Conservation (phyloP, 2,888 invertebrate species). For the Eupithecia inturbata region DNA sequence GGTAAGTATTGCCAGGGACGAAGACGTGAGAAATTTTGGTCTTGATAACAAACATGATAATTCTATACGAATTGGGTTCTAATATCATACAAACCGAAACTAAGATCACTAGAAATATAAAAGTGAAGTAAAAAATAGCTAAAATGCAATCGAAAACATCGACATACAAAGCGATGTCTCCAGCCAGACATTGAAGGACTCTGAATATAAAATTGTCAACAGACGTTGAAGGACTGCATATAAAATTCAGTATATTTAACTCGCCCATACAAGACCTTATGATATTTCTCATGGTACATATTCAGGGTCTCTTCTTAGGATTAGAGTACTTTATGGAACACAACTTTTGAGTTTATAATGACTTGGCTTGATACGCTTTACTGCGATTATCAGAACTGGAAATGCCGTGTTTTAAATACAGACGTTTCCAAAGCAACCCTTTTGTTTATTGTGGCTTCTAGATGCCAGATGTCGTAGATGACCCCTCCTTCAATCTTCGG, state of each 20-base stretch:
- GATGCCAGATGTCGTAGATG: slow-evolving; percentile 29
- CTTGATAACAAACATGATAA: not conserved
- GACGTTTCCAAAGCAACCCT: slow-evolving; percentile 6
- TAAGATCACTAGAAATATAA: not conserved
- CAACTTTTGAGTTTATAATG: not conserved
- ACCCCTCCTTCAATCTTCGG: slow-evolving; percentile 32
- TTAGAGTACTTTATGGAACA: not conserved
- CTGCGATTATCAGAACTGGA: not conserved
- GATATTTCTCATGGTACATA: not conserved
- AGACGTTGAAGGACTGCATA: not conserved
- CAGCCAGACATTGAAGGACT: slow-evolving; percentile 14
- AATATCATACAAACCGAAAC: not conserved
- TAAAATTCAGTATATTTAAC: slow-evolving; percentile 20
- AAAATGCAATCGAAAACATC: not conserved
- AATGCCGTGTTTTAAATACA: not conserved
- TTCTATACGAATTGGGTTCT: not conserved
- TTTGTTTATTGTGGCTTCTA: slow-evolving; percentile 15
- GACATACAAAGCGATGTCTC: not conserved
- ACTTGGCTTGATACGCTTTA: not conserved
- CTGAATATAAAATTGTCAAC: not conserved
- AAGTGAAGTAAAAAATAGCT: not conserved
- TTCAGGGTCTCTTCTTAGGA: not conserved
- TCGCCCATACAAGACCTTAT: not conserved
- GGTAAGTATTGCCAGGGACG: not conserved
- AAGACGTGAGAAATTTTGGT: not conserved